Evolutionary conservation across 2,888 invertebrate genomes (phyloP), one percentile per base, ranked within the genome.

Genomic region (Lochmaea capreae): DNA sequence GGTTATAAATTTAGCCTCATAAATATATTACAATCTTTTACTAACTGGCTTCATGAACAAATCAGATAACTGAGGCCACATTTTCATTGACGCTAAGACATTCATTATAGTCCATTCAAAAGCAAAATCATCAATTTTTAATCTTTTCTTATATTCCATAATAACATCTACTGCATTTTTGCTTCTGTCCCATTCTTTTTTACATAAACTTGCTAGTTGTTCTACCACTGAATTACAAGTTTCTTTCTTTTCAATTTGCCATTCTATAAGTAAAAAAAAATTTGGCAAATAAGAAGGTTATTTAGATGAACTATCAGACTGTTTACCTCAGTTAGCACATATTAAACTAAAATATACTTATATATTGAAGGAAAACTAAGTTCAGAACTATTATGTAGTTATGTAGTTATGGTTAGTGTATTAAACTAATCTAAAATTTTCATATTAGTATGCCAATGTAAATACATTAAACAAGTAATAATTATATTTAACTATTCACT

Each of bases 101-200:
- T 86, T 86, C 77, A 87, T 72, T 43, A 82, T 43, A 52, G 83
- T 81, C 87, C 87, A 87, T 67, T 87, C 86, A 78, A 81, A 84
- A 59, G 85, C 84, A 69, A 84, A 83, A 75, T 84, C 84, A 61
- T 83, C 83, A 66, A 87, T 81, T 80, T 84, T 86, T 65, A 85
- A 82, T 42, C 76, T 62, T 67, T 84, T 83, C 67, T 84, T 84
- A 77, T 85, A 86, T 14, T 82, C 81, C 18, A 73, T 75, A 10
- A 84, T 73, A 59, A 77, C 73, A 61, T 83, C 83, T 66, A 79
- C 78, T 14, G 76, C 76, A 62, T 78, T 77, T 69, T 81, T 79
- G 58, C 72, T 81, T 62, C 73, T 79, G 49, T 82, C 77, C 73
- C 79, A 81, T 68, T 85, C 81, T 18, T 67, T 74, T 72, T 80